Evolutionary conservation across 2,113 vertebrate genomes (phyloP).

Genomic region (Neoarius graeffei): DNA sequence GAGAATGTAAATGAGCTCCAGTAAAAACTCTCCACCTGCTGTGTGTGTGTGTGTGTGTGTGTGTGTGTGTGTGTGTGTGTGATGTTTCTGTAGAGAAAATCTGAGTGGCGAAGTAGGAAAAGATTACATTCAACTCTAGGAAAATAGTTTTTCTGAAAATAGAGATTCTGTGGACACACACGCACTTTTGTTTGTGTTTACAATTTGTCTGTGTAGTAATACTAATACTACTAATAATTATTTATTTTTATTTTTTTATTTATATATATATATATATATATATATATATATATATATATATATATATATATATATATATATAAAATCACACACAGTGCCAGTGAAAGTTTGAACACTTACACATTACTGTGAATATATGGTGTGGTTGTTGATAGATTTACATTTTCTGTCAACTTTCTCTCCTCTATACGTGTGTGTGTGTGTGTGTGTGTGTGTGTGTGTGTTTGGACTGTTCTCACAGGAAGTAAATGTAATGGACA

Average conservation of each 20-base stretch:
- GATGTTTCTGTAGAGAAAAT: not conserved
- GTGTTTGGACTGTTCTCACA: not conserved
- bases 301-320: too few relatives aligned
- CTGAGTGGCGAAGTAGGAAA: not conserved
- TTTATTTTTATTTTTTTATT: too few relatives aligned
- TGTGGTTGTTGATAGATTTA: not conserved
- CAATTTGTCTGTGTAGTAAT: not conserved
- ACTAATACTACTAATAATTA: too few relatives aligned
- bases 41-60: constrained; percentile 1
- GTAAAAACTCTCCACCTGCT: too few relatives aligned
- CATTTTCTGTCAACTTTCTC: not conserved
- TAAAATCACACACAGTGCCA: too few relatives aligned
- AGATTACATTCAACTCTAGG: not conserved
- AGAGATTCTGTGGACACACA: not conserved
- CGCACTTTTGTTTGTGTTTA: not conserved
- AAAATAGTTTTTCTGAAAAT: too few relatives aligned
- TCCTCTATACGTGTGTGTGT: not conserved
- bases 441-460: not conserved
- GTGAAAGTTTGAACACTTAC: too few relatives aligned
- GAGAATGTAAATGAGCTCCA: too few relatives aligned
- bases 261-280: too few relatives aligned
- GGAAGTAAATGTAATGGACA: not conserved
- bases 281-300: too few relatives aligned
- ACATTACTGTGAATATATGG: not conserved
- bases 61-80: not conserved